phyloP scores from a whole-genome alignment of 2,888 invertebrate species.

The Troides oblongomaculatus region DNA sequence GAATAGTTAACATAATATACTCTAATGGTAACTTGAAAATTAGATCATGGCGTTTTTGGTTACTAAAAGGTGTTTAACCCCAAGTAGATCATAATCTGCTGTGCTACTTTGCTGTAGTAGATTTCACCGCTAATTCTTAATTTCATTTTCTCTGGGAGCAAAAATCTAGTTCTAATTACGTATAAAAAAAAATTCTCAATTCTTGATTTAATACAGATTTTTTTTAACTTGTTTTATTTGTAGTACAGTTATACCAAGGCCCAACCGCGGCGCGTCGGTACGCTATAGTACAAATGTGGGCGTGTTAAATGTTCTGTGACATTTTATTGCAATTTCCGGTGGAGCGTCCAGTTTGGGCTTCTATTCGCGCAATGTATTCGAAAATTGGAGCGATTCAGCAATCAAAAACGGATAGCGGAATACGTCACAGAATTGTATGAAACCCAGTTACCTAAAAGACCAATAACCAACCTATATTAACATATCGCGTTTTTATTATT shows the following conservation, averaged over 20 bases:
- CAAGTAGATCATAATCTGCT: no score
- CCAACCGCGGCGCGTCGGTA: conserved; percentile 1
- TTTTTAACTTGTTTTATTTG: background rate
- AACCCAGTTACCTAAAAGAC: no score
- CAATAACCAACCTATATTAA: no score
- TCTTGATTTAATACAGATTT: background rate
- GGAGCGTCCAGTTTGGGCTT: conserved; percentile 3
- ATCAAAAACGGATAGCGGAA: conserved; percentile 7
- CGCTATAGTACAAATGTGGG: conserved; percentile 25
- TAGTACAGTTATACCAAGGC: background rate
- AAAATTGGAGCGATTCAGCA: conserved; percentile 8
- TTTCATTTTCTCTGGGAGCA: background rate
- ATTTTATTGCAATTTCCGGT: conserved; percentile 26
- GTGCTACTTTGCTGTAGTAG: no score
- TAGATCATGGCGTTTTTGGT: no score
- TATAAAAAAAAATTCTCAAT: background rate
- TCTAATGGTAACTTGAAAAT: no score
- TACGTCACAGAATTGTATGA: background rate
- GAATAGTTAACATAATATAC: no score
- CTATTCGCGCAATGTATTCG: conserved; percentile 8
- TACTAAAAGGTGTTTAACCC: no score
- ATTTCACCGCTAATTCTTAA: background rate
- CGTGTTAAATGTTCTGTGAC: conserved; percentile 22
- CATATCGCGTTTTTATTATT: no score
- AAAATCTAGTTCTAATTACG: background rate